Conservation (phyloP, 2,797 vertebrate species). For the Melanotaenia pygmaea region DNA sequence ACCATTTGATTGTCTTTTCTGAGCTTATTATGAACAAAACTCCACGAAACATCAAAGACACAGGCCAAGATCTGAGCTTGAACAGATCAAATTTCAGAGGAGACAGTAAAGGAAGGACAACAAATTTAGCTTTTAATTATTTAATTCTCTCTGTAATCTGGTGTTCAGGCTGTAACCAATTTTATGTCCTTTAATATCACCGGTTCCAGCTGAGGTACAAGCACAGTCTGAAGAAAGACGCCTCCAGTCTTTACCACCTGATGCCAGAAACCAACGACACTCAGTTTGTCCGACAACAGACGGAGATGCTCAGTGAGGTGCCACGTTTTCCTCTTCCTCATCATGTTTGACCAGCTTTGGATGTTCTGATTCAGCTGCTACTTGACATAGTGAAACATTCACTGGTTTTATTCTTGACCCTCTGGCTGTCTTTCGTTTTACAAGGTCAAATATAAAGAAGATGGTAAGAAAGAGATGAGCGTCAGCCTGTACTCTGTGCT, state of each 20-base stretch:
- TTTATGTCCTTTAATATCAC: background rate
- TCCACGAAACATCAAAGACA: background rate
- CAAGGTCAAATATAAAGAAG: constrained; percentile 72
- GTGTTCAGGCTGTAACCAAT: background rate
- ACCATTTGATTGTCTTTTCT: background rate
- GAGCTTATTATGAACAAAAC: background rate
- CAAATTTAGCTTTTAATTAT: background rate
- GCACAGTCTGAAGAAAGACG: constrained; percentile 34
- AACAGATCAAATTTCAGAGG: background rate
- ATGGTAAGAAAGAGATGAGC: constrained; percentile 60
- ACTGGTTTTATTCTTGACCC: background rate
- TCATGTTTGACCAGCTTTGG: background rate
- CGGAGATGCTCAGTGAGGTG: constrained; percentile 88
- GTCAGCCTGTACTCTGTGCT: constrained; percentile 77
- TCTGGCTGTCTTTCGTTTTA: background rate
- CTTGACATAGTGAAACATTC: background rate
- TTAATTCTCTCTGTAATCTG: background rate
- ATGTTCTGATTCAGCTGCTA: background rate
- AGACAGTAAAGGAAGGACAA: background rate
- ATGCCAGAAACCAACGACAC: constrained; percentile 91
- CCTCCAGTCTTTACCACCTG: constrained; percentile 79
- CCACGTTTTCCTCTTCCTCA: background rate
- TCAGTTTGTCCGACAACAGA: constrained; percentile 84
- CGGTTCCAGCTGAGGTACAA: constrained; percentile 64
- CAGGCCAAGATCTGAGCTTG: background rate